Evolutionary conservation across 2,797 vertebrate species (phyloP).

Genomic region (Enteromius mattozi): DNA sequence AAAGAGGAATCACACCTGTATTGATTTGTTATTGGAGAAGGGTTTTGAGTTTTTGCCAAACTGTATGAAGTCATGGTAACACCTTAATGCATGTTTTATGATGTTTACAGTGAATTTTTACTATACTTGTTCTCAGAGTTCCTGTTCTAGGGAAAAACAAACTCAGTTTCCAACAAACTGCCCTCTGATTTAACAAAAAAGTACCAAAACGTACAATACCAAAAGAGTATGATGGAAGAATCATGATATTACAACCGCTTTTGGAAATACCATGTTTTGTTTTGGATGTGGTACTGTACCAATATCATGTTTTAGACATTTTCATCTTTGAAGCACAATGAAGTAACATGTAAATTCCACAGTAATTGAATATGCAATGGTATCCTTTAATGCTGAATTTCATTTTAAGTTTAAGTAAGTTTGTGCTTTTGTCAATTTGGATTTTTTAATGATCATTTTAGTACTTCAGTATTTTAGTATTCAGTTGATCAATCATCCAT

Average conservation of each 20-base stretch:
- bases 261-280: not conserved
- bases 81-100: not conserved
- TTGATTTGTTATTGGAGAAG: not conserved
- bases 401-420: too few species aligned
- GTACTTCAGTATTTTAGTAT: not conserved
- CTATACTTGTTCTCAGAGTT: not conserved
- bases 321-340: not conserved
- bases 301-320: not conserved
- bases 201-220: not conserved
- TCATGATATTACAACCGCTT: not conserved
- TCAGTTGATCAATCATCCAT: too few species aligned
- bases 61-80: not conserved
- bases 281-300: not conserved
- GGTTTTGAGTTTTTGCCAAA: not conserved
- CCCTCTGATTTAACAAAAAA: not conserved
- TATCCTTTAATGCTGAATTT: too few species aligned
- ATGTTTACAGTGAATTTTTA: not conserved
- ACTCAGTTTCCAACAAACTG: not conserved
- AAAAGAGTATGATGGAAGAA: not conserved
- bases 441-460: not conserved
- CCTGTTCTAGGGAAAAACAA: not conserved
- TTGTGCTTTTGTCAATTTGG: too few species aligned
- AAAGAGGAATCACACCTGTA: not conserved
- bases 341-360: not conserved
- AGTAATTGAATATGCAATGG: not conserved